Evolutionary conservation across 2,888 invertebrate species (phyloP).

Genomic region (Candidula unifasciata): DNA sequence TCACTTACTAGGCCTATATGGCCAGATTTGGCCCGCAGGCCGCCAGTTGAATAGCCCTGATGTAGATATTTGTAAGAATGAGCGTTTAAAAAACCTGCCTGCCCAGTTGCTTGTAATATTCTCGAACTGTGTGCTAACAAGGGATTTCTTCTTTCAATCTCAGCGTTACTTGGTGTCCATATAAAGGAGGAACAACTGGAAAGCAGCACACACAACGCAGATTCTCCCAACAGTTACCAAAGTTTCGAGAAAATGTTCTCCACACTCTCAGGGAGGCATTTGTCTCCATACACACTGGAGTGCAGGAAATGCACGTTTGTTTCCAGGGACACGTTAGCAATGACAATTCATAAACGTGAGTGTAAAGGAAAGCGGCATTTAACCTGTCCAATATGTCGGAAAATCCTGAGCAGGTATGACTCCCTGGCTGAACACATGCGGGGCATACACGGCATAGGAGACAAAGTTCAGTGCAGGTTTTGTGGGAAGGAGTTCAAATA

Average conservation of each 20-base stretch:
- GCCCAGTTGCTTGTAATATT: constrained; percentile 36
- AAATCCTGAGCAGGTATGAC: constrained; percentile 49
- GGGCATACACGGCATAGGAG: constrained; percentile 54
- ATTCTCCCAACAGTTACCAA: constrained; percentile 16
- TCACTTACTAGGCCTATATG: too few relatives aligned
- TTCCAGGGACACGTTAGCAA: constrained; percentile 22
- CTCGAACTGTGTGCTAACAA: constrained; percentile 31
- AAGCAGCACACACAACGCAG: not conserved
- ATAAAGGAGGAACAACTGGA: constrained; percentile 12
- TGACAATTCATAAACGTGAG: constrained; percentile 43
- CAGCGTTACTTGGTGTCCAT: constrained; percentile 30
- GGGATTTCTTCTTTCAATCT: constrained; percentile 39
- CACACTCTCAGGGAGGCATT: not conserved
- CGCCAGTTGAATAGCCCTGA: too few relatives aligned
- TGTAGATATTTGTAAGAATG: too few relatives aligned
- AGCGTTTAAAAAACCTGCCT: constrained; percentile 2
- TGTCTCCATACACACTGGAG: not conserved
- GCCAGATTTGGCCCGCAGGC: too few relatives aligned
- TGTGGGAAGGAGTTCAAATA: constrained; percentile 56
- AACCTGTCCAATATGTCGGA: constrained; percentile 42
- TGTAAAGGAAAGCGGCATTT: constrained; percentile 49
- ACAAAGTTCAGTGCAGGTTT: constrained; percentile 52
- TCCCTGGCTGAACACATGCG: constrained; percentile 54
- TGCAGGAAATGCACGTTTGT: constrained; percentile 45
- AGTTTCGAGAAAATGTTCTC: constrained; percentile 1